Percentiles rank a stretch among this genome's conserved stretches.
Evolutionary conservation across 2,113 vertebrate genomes (phyloP).

Genomic region (Setophaga coronata): DNA sequence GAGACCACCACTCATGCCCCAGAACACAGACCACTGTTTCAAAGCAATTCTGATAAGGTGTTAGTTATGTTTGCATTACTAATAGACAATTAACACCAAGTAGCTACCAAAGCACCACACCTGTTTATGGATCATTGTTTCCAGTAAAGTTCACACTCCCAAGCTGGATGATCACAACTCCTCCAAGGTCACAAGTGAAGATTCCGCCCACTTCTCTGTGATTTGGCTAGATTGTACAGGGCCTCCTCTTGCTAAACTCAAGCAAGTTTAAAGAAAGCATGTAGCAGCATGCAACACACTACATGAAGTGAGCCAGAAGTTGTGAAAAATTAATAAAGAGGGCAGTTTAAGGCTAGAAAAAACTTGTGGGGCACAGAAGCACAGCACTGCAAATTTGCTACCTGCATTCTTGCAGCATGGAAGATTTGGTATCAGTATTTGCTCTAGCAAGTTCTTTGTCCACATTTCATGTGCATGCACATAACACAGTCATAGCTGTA

Average conservation of each 20-base stretch:
- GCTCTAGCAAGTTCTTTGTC: neutral
- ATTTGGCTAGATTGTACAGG: neutral
- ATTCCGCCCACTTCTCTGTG: neutral
- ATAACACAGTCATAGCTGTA: neutral
- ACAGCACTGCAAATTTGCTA: neutral
- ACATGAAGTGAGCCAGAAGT: neutral
- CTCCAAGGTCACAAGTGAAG: neutral
- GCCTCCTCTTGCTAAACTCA: neutral
- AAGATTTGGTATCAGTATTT: neutral
- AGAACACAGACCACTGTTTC: neutral
- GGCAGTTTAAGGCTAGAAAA: neutral
- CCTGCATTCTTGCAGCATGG: neutral
- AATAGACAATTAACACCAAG: neutral
- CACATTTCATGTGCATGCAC: neutral
- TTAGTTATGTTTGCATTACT: neutral
- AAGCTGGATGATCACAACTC: neutral
- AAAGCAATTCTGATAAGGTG: neutral
- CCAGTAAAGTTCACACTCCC: neutral
- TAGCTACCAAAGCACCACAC: neutral
- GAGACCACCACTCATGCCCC: rapidly evolving
- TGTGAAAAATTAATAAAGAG: neutral
- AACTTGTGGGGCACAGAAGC: neutral
- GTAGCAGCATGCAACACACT: neutral
- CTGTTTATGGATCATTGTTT: neutral
- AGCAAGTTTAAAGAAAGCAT: neutral